Base-by-base conservation (phyloP, 2,888 invertebrate genomes). In the Apeira syringaria region DNA sequence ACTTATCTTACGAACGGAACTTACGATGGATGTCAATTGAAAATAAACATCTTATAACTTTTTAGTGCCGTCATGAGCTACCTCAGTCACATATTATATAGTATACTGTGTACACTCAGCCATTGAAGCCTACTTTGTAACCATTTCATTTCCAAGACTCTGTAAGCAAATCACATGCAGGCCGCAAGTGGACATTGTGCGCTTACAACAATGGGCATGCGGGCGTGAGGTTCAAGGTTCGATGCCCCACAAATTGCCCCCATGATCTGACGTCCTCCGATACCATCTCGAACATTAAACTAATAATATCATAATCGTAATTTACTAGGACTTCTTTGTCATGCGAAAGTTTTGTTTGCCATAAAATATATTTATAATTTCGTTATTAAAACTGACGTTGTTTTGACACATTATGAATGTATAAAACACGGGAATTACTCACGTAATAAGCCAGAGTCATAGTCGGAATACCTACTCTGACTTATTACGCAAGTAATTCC, bases 191-290 rank as follows among this genome's bases (percentile, higher is more conserved):
- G 67, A 67, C 68, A 76, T 74, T 74, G 75, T 76, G 67, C 68
- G 48, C 59, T 77, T 75, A 81, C 82, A 83, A 81, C 82, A 83
- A 82, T 80, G 64, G 72, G 60, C 66, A 82, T 82, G 82, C 81
- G 83, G 82, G 81, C 64, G 50, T 37, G 54, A 46, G 64, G 71
- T 64, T 61, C 74, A 66, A 60, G 78, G 79, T 74, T 78, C 79
- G 74, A 62, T 73, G 74, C 62, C 72, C 79, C 65, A 74, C 80
- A 80, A 78, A 77, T 74, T 72, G 76, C 82, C 82, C 82, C 71
- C 77, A 83, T 83, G 69, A 68, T 70, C 63, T 59, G 50, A 56
- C 59, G 58, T 56, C 53, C 53, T 44, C 61, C 56, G 83, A 81
- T 83, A 81, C 59, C 71, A 82, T 82, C 79, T 65, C 62, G 50